Evolutionary conservation across 2,797 vertebrate species (phyloP).

Genomic region (Helarctos malayanus): DNA sequence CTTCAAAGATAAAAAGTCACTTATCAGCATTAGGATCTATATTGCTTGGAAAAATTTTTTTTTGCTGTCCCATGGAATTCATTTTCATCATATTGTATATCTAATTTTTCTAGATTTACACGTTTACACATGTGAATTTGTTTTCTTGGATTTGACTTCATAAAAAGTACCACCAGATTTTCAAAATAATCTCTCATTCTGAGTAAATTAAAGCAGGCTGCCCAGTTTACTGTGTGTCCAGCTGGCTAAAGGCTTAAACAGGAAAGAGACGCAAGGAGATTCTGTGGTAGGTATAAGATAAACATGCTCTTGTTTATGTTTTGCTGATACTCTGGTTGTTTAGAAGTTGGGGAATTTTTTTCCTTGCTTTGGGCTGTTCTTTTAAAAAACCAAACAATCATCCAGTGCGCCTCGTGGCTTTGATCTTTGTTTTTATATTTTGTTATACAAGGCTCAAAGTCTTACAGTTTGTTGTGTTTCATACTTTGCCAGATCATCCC

Average conservation of each 20-base stretch:
- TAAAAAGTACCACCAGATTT: slow-evolving; percentile 74
- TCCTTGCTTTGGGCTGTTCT: slow-evolving; percentile 86
- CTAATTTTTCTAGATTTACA: slow-evolving; percentile 63
- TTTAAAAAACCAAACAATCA: slow-evolving; percentile 84
- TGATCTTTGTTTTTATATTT: slow-evolving; percentile 89
- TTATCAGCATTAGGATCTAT: slow-evolving; percentile 65
- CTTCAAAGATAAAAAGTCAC: slow-evolving; percentile 39
- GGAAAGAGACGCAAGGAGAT: slow-evolving; percentile 82
- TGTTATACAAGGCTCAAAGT: slow-evolving; percentile 85
- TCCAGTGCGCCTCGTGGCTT: slow-evolving; percentile 81
- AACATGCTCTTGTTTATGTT: slow-evolving; percentile 86
- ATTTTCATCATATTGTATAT: slow-evolving; percentile 60
- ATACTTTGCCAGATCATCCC: slow-evolving; percentile 83
- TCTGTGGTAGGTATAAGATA: slow-evolving; percentile 87
- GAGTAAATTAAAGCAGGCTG: slow-evolving; percentile 84
- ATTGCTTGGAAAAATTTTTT: slow-evolving; percentile 31
- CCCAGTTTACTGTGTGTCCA: slow-evolving; percentile 77
- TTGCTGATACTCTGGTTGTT: slow-evolving; percentile 86
- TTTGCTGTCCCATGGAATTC: slow-evolving; percentile 46
- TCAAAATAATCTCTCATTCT: slow-evolving; percentile 78
- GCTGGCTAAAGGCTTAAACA: slow-evolving; percentile 84
- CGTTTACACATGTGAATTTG: slow-evolving; percentile 72
- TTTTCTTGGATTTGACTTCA: slow-evolving; percentile 78
- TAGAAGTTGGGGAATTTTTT: slow-evolving; percentile 83
- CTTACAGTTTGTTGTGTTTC: slow-evolving; percentile 84